Evolutionary conservation across 2,888 invertebrate species (phyloP), one percentile per base, ranked within the genome.

Genomic region (Pyrrhosoma nymphula): DNA sequence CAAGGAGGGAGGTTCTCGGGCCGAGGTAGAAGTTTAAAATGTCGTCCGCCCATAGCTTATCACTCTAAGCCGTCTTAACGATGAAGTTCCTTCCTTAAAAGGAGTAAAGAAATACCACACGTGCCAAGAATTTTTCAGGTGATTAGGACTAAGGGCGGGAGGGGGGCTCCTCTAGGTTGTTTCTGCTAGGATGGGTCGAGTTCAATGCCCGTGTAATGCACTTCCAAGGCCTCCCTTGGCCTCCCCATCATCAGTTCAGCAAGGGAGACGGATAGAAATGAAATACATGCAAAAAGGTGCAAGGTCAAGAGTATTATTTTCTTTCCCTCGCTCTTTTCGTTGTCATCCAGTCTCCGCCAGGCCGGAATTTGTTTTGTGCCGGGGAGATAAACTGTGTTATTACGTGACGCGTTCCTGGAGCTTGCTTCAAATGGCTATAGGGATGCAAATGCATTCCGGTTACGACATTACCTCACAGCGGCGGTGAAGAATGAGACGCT

Each of bases 141-240:
- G 91, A 39, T 91, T 91, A 60, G 91, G 63, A 23, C 10, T 63
- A 60, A 60, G 63, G 39, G 39, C 69, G 26, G 47, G 69, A 47
- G 63, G 10, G 93, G 26, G n/a, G n/a, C n/a, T n/a, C 82, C 16
- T 12, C 23, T 69, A 69, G 91, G 60, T n/a, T 69, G 69, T 47
- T 69, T 47, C 91, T 56, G 63, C 82, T 14, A 35, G 60, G 35
- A 60, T 56, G 91, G 23, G 35, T 93, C 16, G 93, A 69, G 93
- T 93, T 93, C 93, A 93, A 93, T 47, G 93, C 47, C 93, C 93
- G 69, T 35, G 63, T 23, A 75, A 93, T 16, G 93, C 93, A 93
- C 93, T 93, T 93, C 93, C 69, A 93, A 93, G 93, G 93, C 23
- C 47, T 93, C 93, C 60, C 91, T 63, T 30, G 10, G 12, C 91